phyloP scores from a whole-genome alignment of 2,888 invertebrate species.

The Sinelater perroti region DNA sequence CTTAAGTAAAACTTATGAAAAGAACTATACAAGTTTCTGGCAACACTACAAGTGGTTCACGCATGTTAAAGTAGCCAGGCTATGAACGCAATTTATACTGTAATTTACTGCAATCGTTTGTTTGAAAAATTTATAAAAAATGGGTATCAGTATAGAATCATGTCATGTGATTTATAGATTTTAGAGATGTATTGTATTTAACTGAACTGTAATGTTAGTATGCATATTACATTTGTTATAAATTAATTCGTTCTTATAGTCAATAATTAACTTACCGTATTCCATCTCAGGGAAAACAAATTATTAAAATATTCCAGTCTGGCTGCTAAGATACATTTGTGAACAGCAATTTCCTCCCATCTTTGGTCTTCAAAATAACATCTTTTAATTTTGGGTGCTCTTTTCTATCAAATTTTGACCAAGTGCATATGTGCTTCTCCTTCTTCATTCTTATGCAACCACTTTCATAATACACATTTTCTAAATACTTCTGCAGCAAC shows the following conservation, averaged over 20 bases:
- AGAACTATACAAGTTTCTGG: too few relatives aligned
- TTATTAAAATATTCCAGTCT: conserved; percentile 86
- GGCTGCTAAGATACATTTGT: conserved; percentile 83
- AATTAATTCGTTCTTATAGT: background rate
- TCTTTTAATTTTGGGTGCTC: conserved; percentile 55
- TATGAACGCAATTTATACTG: too few relatives aligned
- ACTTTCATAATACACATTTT: conserved; percentile 54
- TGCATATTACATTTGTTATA: background rate
- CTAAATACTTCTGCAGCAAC: conserved; percentile 63
- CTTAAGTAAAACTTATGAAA: too few relatives aligned
- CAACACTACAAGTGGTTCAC: too few relatives aligned
- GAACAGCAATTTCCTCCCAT: conserved; percentile 67
- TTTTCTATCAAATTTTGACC: conserved; percentile 13
- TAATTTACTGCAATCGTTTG: too few relatives aligned
- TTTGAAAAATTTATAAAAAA: too few relatives aligned
- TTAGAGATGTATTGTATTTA: too few relatives aligned
- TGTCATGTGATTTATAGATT: too few relatives aligned
- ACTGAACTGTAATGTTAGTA: conserved; percentile 12
- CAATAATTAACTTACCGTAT: conserved; percentile 65
- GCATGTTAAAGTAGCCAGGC: too few relatives aligned
- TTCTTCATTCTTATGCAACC: conserved; percentile 28
- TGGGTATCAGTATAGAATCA: too few relatives aligned
- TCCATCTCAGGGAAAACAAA: conserved; percentile 84
- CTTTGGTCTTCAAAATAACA: conserved; percentile 55
- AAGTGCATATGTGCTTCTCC: background rate